Percentiles rank a stretch among this genome's conserved stretches.
These are phyloP conservation scores for Drosophila quadrilineata DNA, from an alignment of 1,140 invertebrate species.

Conservation along the genomic window DNA sequence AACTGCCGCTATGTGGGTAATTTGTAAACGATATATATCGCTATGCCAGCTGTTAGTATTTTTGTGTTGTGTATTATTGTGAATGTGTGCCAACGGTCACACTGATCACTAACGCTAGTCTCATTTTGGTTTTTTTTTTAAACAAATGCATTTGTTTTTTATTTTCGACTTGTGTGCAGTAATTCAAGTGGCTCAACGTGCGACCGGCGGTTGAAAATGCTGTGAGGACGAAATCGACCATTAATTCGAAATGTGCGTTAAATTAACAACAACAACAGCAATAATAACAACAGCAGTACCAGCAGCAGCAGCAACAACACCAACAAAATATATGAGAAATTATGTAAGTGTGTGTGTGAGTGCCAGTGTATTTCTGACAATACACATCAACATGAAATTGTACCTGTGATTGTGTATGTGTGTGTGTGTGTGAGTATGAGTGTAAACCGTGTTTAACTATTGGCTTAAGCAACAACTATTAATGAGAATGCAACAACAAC, in stretches of 20 bases:
- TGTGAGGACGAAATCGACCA: conserved; percentile 31
- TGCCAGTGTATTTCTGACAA: neutral
- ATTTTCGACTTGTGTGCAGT: conserved; percentile 48
- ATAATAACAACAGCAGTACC: conserved; percentile 6
- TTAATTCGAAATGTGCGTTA: conserved; percentile 57
- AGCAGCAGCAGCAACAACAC: too few species aligned
- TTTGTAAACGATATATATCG: neutral
- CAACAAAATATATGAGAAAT: conserved; percentile 57
- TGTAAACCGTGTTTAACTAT: conserved; percentile 31
- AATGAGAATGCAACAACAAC: conserved; percentile 37
- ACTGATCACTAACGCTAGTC: conserved; percentile 42
- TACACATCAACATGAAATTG: neutral
- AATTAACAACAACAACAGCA: conserved; percentile 34
- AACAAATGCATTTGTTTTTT: conserved; percentile 72
- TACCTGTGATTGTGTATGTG: conserved; percentile 12
- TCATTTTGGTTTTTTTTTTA: conserved; percentile 69
- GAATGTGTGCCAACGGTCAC: conserved; percentile 18
- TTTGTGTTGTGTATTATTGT: neutral
- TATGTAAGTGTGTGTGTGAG: conserved; percentile 68
- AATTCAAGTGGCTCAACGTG: conserved; percentile 31
- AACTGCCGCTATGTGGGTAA: neutral
- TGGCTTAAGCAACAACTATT: conserved; percentile 43
- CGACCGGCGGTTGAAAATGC: conserved; percentile 28
- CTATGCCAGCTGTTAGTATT: neutral
- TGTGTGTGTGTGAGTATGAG: conserved; percentile 26